Evolutionary conservation across 2,113 vertebrate species (phyloP), one percentile per base, ranked within the genome.

Genomic region (Argyrosomus japonicus): DNA sequence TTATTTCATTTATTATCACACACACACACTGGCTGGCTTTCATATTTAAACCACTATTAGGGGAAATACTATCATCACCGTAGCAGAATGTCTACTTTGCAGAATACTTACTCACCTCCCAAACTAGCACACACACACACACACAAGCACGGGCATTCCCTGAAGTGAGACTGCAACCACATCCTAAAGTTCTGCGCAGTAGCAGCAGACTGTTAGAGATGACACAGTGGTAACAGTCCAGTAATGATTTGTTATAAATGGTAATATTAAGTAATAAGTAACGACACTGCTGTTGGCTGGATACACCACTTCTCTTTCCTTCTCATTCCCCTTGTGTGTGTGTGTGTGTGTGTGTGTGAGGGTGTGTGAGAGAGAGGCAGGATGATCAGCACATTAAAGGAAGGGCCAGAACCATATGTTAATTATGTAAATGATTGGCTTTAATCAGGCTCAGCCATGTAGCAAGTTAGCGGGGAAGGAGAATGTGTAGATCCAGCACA

Each of bases 381-480:
- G 95, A 96, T 97, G 96, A 97, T 98, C 96, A 97, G 97, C 96
- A 97, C 96, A 97, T 97, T 97, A 98, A 97, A 97, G 96, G 91
- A 96, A 96, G 96, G 95, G 96, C 95, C 96, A 95, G 95, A 97
- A 97, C 97, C 97, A 97, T 98, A 97, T 98, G 97, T 97, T 97
- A 97, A 98, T 97, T 97, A 98, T 99, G 97, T 97, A 97, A 98
- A 99, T 98, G 96, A 97, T 97, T 97, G 96, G 94, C 97, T 97
- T 97, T 97, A 97, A 97, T 98, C 97, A 97, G 97, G 95, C 96
- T 96, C 96, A 96, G 96, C 96, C 97, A 96, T 97, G 97, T 97
- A 97, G 97, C 96, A 95, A 96, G 96, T 97, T 96, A 97, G 95
- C 94, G 93, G 94, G 96, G 83, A 97, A 96, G 96, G 95, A 95